phyloP scores from a whole-genome alignment of 2,113 vertebrate genomes.

The Datnioides undecimradiatus region DNA sequence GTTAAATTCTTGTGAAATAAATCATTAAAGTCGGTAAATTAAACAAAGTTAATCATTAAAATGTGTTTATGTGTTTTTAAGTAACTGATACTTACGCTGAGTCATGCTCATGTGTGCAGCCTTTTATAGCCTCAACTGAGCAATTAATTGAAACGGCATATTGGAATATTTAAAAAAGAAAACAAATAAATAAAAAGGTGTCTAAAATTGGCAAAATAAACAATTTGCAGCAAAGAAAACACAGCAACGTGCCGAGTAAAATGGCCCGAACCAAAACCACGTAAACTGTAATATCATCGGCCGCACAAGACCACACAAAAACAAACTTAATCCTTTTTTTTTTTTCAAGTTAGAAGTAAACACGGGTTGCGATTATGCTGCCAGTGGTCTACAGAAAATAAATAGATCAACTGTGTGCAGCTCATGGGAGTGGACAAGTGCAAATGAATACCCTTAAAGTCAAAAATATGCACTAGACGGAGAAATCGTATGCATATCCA shows the following conservation, averaged over 20 bases:
- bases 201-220: background rate
- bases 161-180: too few relatives aligned
- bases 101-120: too few relatives aligned
- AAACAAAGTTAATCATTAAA: background rate
- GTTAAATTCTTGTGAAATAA: background rate
- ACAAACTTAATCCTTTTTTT: background rate
- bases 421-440: constrained; percentile 57
- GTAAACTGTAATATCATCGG: background rate
- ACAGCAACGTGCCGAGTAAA: background rate
- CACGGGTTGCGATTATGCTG: background rate
- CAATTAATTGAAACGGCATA: too few relatives aligned
- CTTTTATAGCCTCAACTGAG: too few relatives aligned
- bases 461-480: constrained; percentile 51
- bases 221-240: background rate
- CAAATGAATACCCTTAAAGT: constrained; percentile 52
- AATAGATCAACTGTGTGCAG: constrained; percentile 45
- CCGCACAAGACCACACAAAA: background rate
- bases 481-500: constrained; percentile 58
- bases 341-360: constrained; percentile 6
- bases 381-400: constrained; percentile 42
- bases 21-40: background rate
- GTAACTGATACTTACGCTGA: background rate
- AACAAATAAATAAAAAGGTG: too few relatives aligned
- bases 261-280: too few relatives aligned
- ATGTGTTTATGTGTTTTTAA: background rate